Conservation (phyloP, 2,888 invertebrate genomes). For the Elgonia sp. region DNA sequence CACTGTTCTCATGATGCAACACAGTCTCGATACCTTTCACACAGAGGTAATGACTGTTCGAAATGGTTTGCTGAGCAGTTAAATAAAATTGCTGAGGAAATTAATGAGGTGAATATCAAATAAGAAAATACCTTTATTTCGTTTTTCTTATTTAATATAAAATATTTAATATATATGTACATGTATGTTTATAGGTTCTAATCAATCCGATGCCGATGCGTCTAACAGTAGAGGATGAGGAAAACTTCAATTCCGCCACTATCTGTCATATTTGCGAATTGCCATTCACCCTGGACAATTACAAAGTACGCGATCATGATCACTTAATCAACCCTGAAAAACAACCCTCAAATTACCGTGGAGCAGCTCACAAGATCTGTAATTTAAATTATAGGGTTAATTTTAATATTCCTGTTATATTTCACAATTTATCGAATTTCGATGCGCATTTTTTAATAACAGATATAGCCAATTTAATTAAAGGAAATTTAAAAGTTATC, state of each 20-base stretch:
- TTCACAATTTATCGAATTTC: conserved; percentile 63
- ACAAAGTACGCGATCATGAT: conserved; percentile 12
- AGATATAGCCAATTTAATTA: conserved; percentile 44
- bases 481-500: too few relatives aligned
- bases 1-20: conserved; percentile 3
- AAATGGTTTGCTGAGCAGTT: conserved; percentile 10
- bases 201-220: neutral
- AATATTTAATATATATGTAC: neutral
- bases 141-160: too few relatives aligned
- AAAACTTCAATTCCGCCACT: neutral
- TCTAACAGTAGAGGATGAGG: neutral
- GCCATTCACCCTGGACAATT: neutral
- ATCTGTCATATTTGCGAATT: conserved; percentile 6
- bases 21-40: neutral
- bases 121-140: neutral
- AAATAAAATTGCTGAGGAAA: neutral
- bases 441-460: conserved; percentile 62
- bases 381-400: conserved; percentile 17
- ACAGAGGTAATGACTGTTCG: neutral
- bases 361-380: conserved; percentile 2
- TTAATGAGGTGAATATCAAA: conserved; percentile 10
- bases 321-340: too few relatives aligned
- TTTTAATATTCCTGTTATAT: conserved; percentile 1
- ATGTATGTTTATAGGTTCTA: neutral
- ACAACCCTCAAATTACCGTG: too few relatives aligned